phyloP scores from a whole-genome alignment of 2,797 vertebrate species.

The Amblyopsis hoosieri region DNA sequence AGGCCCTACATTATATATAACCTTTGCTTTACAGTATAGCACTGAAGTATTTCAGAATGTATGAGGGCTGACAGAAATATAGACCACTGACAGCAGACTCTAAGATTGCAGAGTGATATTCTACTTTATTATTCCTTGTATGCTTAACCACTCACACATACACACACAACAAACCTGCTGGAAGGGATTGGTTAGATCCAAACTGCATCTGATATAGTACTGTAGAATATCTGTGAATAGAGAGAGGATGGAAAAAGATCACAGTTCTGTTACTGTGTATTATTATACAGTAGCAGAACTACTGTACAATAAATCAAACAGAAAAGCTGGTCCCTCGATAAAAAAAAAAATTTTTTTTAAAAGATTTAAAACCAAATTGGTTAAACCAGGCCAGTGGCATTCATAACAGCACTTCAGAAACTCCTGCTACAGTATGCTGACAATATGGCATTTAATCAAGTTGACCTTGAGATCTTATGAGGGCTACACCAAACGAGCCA shows the following conservation, averaged over 20 bases:
- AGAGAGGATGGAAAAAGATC: constrained; percentile 8
- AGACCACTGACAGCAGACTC: constrained; percentile 36
- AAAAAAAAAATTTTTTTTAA: too few species aligned
- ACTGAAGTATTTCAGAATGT: constrained; percentile 56
- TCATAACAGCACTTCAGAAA: not conserved
- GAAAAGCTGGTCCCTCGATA: not conserved
- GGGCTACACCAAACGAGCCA: not conserved
- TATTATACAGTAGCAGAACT: not conserved
- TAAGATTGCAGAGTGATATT: constrained; percentile 22
- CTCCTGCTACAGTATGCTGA: not conserved
- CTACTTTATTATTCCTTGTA: constrained; percentile 14
- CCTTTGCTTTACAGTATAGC: constrained; percentile 26
- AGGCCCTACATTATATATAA: constrained; percentile 23
- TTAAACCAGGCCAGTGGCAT: too few species aligned
- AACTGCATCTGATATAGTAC: constrained; percentile 89
- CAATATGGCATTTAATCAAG: constrained; percentile 3
- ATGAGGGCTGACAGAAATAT: constrained; percentile 41
- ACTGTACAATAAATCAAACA: not conserved
- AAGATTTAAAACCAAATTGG: too few species aligned
- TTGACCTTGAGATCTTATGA: not conserved
- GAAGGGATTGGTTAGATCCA: constrained; percentile 89
- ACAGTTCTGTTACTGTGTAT: not conserved
- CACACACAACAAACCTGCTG: constrained; percentile 80
- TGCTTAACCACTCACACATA: constrained; percentile 25
- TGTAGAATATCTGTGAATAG: constrained; percentile 83